Percentiles rank a stretch among this genome's conserved stretches.
These are phyloP conservation scores for Tricholauxania praeusta DNA, from an alignment of 2,888 invertebrate genomes.

Conservation along the genomic window DNA sequence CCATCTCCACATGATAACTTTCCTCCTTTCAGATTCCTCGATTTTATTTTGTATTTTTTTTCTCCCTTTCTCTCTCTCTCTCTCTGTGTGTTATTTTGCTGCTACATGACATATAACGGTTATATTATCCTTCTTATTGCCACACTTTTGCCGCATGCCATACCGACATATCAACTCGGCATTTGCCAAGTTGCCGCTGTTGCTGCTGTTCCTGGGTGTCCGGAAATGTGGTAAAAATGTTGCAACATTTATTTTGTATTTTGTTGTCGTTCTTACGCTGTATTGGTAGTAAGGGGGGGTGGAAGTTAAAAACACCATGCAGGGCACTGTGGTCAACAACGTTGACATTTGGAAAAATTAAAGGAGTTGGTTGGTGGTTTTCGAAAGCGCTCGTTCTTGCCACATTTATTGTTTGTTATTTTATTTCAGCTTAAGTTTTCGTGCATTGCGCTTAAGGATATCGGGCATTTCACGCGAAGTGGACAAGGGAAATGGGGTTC, in stretches of 20 bases:
- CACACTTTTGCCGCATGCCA: constrained; percentile 57
- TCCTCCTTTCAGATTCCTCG: constrained; percentile 16
- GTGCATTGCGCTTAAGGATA: no score
- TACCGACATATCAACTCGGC: constrained; percentile 20
- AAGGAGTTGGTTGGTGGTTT: no score
- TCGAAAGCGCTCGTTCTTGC: no score
- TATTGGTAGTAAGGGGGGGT: not conserved
- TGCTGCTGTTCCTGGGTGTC: constrained; percentile 43
- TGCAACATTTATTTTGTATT: constrained; percentile 34
- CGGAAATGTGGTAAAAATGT: constrained; percentile 56
- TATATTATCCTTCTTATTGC: constrained; percentile 66
- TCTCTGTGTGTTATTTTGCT: not conserved
- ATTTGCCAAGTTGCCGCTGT: constrained; percentile 8
- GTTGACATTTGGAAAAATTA: not conserved
- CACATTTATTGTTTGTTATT: no score
- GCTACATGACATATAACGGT: constrained; percentile 54
- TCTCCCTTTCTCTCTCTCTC: constrained; percentile 10
- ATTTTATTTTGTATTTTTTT: constrained; percentile 25
- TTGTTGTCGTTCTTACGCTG: constrained; percentile 10
- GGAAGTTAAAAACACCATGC: not conserved
- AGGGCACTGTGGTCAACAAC: not conserved
- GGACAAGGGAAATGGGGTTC: no score
- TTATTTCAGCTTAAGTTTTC: no score
- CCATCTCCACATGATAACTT: constrained; percentile 10
- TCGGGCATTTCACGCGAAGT: no score